phyloP scores from a whole-genome alignment of 2,113 vertebrate species.

The Pteronura brasiliensis region DNA sequence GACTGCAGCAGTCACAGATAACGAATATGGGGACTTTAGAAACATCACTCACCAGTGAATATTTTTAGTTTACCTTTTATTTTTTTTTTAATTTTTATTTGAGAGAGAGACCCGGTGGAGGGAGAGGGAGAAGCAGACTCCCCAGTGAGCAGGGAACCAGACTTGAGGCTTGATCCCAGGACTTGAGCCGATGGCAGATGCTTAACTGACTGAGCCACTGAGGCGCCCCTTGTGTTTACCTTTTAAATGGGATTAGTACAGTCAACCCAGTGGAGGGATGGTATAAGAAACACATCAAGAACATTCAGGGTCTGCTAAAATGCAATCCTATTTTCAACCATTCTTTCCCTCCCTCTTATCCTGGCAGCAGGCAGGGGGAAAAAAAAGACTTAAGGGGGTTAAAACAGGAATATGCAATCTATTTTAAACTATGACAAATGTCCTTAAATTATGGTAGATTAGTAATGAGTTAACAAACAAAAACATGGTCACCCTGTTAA shows the following conservation, averaged over 20 bases:
- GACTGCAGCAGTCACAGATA: not conserved
- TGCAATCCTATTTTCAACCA: not conserved
- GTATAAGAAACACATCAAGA: not conserved
- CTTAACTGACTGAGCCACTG: not conserved
- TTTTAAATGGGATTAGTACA: not conserved
- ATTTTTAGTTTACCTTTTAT: not conserved
- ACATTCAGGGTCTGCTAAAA: not conserved
- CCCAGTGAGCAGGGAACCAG: not conserved
- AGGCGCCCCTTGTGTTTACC: not conserved
- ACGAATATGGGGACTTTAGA: not conserved
- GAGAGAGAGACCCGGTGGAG: not conserved
- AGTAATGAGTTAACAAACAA: not conserved
- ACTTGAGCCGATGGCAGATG: not conserved
- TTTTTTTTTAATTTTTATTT: not conserved
- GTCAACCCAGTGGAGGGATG: not conserved
- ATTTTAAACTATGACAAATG: not conserved
- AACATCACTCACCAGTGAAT: not conserved
- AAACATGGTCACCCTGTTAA: not conserved
- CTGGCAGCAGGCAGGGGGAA: not conserved
- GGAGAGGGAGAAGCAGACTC: not conserved
- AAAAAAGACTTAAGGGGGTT: not conserved
- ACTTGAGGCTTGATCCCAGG: not conserved
- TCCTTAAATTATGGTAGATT: not conserved
- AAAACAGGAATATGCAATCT: not conserved
- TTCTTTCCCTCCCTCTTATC: not conserved